Conservation (phyloP, 2,797 vertebrate species). For the Acanthiza pusilla region DNA sequence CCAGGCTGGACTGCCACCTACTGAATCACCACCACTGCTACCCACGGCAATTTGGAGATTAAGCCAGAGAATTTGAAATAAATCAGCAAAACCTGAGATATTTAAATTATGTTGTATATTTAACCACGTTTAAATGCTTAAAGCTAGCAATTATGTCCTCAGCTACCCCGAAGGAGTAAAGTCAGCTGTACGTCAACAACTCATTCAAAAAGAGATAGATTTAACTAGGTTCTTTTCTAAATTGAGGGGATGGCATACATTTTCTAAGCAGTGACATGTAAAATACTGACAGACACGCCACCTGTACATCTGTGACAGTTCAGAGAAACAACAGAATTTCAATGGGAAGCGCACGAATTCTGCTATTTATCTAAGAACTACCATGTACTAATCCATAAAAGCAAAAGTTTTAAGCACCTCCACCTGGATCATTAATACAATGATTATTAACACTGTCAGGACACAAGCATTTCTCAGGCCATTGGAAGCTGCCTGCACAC, state of each 20-base stretch:
- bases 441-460: not conserved
- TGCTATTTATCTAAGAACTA: not conserved
- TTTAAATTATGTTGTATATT: not conserved
- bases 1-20: not conserved
- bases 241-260: not conserved
- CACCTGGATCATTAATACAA: not conserved
- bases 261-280: not conserved
- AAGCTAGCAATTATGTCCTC: not conserved
- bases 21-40: not conserved
- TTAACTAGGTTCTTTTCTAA: not conserved
- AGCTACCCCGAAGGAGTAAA: not conserved
- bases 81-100: not conserved
- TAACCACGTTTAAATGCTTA: not conserved
- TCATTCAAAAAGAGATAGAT: not conserved
- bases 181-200: not conserved
- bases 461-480: not conserved
- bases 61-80: not conserved
- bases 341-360: not conserved
- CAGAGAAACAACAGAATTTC: not conserved
- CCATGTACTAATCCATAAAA: not conserved
- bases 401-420: not conserved
- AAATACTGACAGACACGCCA: not conserved
- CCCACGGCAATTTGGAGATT: not conserved
- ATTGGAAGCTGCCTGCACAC: not conserved
- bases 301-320: not conserved